Percentiles rank a stretch among this genome's conserved stretches.
Evolutionary conservation across 2,888 invertebrate species (phyloP).

Genomic region (Ellobium chinense): DNA sequence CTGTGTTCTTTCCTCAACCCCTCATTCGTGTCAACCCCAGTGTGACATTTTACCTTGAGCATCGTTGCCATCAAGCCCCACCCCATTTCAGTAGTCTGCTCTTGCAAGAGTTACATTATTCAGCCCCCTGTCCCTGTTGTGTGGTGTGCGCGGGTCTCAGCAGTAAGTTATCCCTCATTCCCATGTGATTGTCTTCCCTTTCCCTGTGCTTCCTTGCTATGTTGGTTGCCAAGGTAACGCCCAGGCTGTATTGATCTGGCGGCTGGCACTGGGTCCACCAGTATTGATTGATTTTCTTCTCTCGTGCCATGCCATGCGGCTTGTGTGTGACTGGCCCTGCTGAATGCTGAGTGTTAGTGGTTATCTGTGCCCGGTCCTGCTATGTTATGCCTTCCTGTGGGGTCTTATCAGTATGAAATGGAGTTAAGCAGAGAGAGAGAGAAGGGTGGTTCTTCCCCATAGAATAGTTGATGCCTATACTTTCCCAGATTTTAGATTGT

Average conservation of each 20-base stretch:
- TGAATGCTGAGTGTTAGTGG: constrained; percentile 4
- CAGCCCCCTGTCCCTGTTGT: no score
- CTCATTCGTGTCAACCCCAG: no score
- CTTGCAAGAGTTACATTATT: no score
- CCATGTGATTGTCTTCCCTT: neutral
- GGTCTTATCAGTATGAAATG: neutral
- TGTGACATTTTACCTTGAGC: no score
- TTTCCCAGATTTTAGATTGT: no score
- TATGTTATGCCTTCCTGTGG: neutral
- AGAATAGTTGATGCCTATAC: no score
- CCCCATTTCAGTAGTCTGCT: no score
- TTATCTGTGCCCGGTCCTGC: neutral
- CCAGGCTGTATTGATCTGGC: constrained; percentile 39
- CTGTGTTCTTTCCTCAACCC: no score
- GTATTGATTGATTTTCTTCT: constrained; percentile 39
- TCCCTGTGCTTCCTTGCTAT: neutral
- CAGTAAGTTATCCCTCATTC: neutral
- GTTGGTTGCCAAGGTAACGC: constrained; percentile 42
- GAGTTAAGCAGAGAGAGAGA: no score
- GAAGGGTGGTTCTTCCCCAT: no score
- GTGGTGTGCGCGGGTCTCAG: neutral
- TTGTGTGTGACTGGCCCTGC: neutral
- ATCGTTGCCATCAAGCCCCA: no score
- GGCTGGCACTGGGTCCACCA: constrained; percentile 40
- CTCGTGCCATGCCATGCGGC: constrained; percentile 4